Percentiles rank a stretch among this genome's conserved stretches.
Conservation (phyloP, 2,113 vertebrate genomes). For the Gymnogyps californianus region DNA sequence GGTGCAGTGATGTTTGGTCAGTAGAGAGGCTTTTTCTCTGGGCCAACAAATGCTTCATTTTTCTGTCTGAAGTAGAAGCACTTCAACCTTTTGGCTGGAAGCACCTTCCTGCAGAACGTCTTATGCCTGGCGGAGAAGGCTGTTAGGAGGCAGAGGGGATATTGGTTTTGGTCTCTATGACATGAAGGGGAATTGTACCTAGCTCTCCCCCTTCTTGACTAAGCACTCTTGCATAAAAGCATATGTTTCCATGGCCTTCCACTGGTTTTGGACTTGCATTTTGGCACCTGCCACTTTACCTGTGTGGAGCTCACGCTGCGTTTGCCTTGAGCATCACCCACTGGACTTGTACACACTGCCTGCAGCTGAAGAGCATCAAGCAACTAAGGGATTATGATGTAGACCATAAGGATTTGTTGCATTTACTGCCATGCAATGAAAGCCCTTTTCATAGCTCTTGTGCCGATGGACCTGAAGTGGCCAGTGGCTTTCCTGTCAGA, state of each 20-base stretch:
- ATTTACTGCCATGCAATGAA: neutral
- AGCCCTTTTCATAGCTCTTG: neutral
- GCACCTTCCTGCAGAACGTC: neutral
- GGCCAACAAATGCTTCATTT: neutral
- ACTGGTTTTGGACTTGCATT: neutral
- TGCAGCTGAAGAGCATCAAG: neutral
- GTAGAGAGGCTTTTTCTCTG: neutral
- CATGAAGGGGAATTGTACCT: neutral
- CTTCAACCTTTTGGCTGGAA: neutral
- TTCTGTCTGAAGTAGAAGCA: neutral
- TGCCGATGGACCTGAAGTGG: neutral
- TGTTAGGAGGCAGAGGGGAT: neutral
- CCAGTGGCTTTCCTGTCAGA: neutral
- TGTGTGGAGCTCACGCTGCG: accelerated
- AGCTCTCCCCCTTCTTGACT: neutral
- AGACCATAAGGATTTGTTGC: neutral
- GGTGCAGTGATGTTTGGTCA: neutral
- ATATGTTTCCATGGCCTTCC: neutral
- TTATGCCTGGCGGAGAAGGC: neutral
- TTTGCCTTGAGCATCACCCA: neutral
- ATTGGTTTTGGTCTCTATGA: neutral
- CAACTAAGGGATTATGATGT: neutral
- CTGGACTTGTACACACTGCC: neutral
- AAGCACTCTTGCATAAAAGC: neutral
- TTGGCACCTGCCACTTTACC: neutral